Percentiles rank a stretch among this genome's conserved stretches.
These are phyloP conservation scores for Mesopsocus fuscifrons DNA, from an alignment of 2,888 invertebrate genomes.

Conservation along the genomic window DNA sequence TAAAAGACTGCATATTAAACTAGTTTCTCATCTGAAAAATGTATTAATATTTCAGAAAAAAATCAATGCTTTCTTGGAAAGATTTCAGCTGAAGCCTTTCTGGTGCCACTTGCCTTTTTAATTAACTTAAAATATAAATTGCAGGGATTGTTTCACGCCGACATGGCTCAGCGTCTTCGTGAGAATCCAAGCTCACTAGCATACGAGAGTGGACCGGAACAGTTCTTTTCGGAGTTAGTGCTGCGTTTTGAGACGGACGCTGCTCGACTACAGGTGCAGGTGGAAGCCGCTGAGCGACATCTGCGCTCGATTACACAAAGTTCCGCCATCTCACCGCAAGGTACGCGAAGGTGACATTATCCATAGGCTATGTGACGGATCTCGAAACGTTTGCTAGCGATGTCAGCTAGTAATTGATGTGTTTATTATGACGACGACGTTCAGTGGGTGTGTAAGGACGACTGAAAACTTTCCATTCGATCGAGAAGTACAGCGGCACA, in stretches of 20 bases:
- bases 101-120: too few relatives aligned
- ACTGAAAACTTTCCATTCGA: too few relatives aligned
- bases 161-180: slow-evolving; percentile 60
- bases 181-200: slow-evolving; percentile 56
- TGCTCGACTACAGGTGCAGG: slow-evolving; percentile 45
- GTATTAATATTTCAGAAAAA: background rate
- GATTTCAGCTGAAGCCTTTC: slow-evolving; percentile 1
- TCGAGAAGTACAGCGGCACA: too few relatives aligned
- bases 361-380: too few relatives aligned
- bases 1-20: too few relatives aligned
- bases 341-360: too few relatives aligned
- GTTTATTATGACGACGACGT: too few relatives aligned
- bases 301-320: slow-evolving; percentile 44
- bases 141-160: slow-evolving; percentile 42
- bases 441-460: too few relatives aligned
- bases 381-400: too few relatives aligned
- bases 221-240: slow-evolving; percentile 48
- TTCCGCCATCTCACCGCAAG: slow-evolving; percentile 43
- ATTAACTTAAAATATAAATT: too few relatives aligned
- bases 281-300: slow-evolving; percentile 51
- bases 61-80: background rate
- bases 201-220: slow-evolving; percentile 48
- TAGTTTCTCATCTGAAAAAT: background rate
- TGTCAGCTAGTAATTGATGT: too few relatives aligned
- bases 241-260: slow-evolving; percentile 51